Base-by-base conservation (phyloP, 1,140 invertebrate species). In the Odontomachus brunneus region DNA sequence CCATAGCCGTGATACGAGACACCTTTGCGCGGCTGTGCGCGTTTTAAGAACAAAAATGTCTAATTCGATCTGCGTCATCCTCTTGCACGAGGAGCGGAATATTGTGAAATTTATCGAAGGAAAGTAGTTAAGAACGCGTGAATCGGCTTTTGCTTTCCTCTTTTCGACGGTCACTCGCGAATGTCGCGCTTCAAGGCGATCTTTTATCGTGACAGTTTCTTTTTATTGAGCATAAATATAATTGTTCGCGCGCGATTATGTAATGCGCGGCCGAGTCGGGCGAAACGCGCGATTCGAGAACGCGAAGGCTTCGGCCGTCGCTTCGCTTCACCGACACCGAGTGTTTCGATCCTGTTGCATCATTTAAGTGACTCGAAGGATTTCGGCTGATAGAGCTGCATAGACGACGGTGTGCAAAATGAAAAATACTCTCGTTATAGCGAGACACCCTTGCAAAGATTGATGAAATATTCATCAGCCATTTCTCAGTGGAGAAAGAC, bases 211-310 rank as follows among this genome's bases (percentile, higher is more conserved):
- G 19, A 66, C 62, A 66, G 24, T 78, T 57, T 57, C 82, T 33
- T 83, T 62, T 66, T 67, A 66, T 83, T 59, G 60, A 33, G n/a
- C 72, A 22, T 78, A 83, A 83, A 83, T 75, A 78, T 83, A 78
- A 83, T 83, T 83, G 59, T 66, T 17, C 24, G 22, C 22, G 66
- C n/a, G 49, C 12, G 48, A 19, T 76, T 66, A 33, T 17, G 26
- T 60, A 48, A 75, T 33, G 11, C 22, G 29, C 19, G 60, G 3
- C 22, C 22, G 29, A n/a, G 7, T 59, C 49, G 48, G 33, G 11
- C n/a, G 80, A 48, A 60, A 74, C n/a, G 15, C n/a, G 15, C 53
- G 38, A 29, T 44, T 24, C 17, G 26, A 62, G 19, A 0, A 74
- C 14, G n/a, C 26, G 44, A 49, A 48, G 15, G 12, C 48, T 24